Conservation (phyloP, 1,140 invertebrate species). For the Spodoptera frugiperda region DNA sequence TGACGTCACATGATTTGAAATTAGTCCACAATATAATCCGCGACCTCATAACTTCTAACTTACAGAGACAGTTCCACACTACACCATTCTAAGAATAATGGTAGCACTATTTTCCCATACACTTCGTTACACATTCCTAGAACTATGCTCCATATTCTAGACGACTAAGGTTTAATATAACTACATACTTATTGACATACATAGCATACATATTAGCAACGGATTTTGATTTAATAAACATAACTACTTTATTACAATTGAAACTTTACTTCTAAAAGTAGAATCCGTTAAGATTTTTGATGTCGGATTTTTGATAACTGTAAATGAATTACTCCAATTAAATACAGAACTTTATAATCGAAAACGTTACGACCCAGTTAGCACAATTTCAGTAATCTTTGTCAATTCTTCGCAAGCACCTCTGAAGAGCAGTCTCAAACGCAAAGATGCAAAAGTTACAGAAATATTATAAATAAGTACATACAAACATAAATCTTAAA, state of each 20-base stretch:
- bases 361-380: too few species aligned
- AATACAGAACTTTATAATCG: too few species aligned
- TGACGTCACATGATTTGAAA: conserved; percentile 2
- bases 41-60: neutral
- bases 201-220: neutral
- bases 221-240: neutral
- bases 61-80: conserved; percentile 15
- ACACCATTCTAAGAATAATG: conserved; percentile 45
- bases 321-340: too few species aligned
- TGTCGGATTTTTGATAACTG: too few species aligned
- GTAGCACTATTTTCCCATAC: conserved; percentile 59
- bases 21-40: neutral
- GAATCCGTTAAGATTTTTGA: too few species aligned
- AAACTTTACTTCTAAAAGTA: too few species aligned
- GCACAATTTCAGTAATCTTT: neutral
- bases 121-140: conserved; percentile 52
- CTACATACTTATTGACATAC: conserved; percentile 14
- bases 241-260: too few species aligned
- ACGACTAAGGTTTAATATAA: neutral
- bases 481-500: neutral
- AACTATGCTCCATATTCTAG: conserved; percentile 43
- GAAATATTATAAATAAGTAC: too few species aligned
- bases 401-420: neutral
- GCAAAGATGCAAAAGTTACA: neutral
- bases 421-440: neutral